Evolutionary conservation across 1,140 invertebrate genomes (phyloP).

Genomic region (Apis laboriosa): DNA sequence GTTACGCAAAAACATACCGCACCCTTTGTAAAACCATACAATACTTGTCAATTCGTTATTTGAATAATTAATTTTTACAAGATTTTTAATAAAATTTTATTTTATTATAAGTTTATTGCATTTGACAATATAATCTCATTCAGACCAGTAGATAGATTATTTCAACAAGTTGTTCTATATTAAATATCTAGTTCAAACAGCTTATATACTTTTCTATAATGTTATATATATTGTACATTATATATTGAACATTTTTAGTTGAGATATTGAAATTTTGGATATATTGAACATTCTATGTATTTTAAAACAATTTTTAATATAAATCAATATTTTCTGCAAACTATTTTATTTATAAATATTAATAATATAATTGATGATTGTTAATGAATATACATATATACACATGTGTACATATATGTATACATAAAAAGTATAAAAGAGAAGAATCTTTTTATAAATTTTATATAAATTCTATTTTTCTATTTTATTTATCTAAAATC

Average conservation of each 20-base stretch:
- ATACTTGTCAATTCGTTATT: neutral
- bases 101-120: neutral
- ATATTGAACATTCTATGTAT: neutral
- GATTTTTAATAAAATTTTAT: neutral
- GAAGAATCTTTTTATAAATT: too few relatives aligned
- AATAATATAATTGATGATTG: neutral
- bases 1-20: constrained; percentile 39
- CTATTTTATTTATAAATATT: neutral
- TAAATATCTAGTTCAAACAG: neutral
- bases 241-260: neutral
- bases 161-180: neutral
- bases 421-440: too few relatives aligned
- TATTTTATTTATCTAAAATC: too few relatives aligned
- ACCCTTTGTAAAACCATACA: constrained; percentile 1
- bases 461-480: too few relatives aligned
- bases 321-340: neutral
- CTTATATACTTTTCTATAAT: neutral
- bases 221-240: neutral
- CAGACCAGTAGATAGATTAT: neutral
- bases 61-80: neutral
- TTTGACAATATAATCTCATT: neutral
- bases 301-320: neutral
- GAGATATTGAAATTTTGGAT: neutral
- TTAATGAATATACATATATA: neutral
- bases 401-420: too few relatives aligned